Evolutionary conservation across 2,113 vertebrate genomes (phyloP), one percentile per base, ranked within the genome.

Genomic region (Eublepharis macularius): DNA sequence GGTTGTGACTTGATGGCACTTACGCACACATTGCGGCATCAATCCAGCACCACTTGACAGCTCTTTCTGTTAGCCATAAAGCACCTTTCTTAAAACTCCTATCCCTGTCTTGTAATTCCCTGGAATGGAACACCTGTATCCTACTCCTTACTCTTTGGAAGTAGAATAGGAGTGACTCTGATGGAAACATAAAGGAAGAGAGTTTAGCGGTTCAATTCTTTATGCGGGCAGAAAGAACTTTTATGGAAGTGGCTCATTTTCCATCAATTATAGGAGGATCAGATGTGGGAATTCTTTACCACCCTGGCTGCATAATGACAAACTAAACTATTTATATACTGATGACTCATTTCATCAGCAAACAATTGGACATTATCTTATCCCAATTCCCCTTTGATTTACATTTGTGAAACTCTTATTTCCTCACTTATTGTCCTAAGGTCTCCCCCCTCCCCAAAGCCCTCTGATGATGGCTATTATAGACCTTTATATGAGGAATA

Each of bases 401-500:
- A 80, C 76, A 72, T 80, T 83, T 85, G 86, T 84, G 24, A 85
- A 86, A 65, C 45, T 70, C 41, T 85, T 29, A 78, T 76, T 57
- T 86, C 92, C 79, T 63, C 49, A 39, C 86, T 86, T 73, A 92
- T 65, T 32, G n/a, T 83, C 77, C 80, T 66, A 76, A 87, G 85
- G 79, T 86, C n/a, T 91, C n/a, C n/a, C n/a, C n/a, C n/a, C n/a
- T n/a, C n/a, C n/a, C n/a, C 70, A 70, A 36, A 4, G 2, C 24
- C 34, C 19, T 89, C 57, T 90, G 90, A 89, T 82, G 89, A 77
- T 90, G 68, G 51, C 93, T 92, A 91, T 69, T 90, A 86, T 92
- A 66, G 29, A 80, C 80, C 78, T 60, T 8, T 65, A 93, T 21
- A 85, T 32, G 84, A 91, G 60, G 29, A 36, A 4, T 54, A 95